phyloP scores from a whole-genome alignment of 2,113 vertebrate genomes.

The Falcunculus frontatus region DNA sequence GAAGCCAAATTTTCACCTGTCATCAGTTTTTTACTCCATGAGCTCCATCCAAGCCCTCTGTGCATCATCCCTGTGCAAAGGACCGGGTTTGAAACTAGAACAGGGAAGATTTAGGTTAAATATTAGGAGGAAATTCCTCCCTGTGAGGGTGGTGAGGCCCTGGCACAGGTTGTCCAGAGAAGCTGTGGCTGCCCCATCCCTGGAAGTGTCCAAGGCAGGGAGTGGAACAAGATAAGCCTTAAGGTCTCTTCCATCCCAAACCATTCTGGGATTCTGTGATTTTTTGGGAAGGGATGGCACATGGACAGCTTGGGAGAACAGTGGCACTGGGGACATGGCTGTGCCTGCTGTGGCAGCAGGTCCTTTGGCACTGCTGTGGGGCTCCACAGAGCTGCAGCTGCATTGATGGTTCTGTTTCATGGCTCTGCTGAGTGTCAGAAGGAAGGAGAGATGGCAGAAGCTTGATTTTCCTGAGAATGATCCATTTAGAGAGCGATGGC shows the following conservation, averaged over 20 bases:
- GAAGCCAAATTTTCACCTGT: neutral
- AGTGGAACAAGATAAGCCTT: neutral
- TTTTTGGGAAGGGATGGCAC: neutral
- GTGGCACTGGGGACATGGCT: neutral
- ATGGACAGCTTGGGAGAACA: accelerated
- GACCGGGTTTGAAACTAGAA: neutral
- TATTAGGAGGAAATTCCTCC: neutral
- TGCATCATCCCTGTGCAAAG: accelerated
- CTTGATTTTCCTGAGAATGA: neutral
- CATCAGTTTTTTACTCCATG: neutral
- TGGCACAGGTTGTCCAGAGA: neutral
- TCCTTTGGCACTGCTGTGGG: neutral
- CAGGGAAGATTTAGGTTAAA: neutral
- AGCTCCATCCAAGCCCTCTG: neutral
- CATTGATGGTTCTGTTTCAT: neutral
- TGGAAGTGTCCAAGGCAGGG: neutral
- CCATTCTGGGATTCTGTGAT: neutral
- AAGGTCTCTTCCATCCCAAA: neutral
- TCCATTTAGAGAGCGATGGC: neutral
- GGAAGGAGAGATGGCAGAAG: neutral
- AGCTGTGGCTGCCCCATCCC: neutral
- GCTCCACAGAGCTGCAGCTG: neutral
- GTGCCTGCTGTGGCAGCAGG: neutral
- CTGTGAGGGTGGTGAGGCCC: neutral
- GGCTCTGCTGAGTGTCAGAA: neutral